Evolutionary conservation across 2,888 invertebrate genomes (phyloP).

Genomic region (Cryptocephalus primarius): DNA sequence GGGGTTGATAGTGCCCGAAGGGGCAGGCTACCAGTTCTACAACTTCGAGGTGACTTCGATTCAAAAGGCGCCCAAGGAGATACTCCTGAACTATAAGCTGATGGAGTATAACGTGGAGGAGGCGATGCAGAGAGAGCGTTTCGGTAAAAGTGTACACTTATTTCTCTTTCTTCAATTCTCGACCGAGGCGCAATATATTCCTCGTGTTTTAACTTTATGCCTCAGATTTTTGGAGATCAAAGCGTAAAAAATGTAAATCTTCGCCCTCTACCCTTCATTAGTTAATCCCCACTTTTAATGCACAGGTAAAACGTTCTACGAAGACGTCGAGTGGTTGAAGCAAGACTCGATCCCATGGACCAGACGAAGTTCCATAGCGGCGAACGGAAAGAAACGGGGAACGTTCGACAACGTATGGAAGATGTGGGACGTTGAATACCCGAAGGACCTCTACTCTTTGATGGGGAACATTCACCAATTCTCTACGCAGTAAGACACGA

Average conservation of each 20-base stretch:
- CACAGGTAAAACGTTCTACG: constrained; percentile 30
- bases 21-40: constrained; percentile 41
- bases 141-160: too few relatives aligned
- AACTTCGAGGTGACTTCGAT: constrained; percentile 47
- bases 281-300: too few relatives aligned
- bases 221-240: too few relatives aligned
- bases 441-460: constrained; percentile 55
- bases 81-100: constrained; percentile 37
- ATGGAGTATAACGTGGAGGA: constrained; percentile 37
- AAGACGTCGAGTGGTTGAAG: constrained; percentile 31
- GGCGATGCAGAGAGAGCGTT: constrained; percentile 31
- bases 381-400: constrained; percentile 21
- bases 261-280: too few relatives aligned
- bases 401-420: constrained; percentile 42
- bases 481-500: constrained; percentile 32
- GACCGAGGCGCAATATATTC: too few relatives aligned
- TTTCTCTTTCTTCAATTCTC: too few relatives aligned
- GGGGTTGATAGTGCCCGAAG: constrained; percentile 11
- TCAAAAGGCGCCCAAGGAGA: constrained; percentile 42
- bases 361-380: constrained; percentile 18
- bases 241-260: too few relatives aligned
- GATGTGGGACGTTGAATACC: constrained; percentile 58
- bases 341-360: constrained; percentile 34
- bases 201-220: too few relatives aligned
- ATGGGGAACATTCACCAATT: constrained; percentile 55